phyloP scores from a whole-genome alignment of 2,888 invertebrate genomes.

The Lypha dubia region DNA sequence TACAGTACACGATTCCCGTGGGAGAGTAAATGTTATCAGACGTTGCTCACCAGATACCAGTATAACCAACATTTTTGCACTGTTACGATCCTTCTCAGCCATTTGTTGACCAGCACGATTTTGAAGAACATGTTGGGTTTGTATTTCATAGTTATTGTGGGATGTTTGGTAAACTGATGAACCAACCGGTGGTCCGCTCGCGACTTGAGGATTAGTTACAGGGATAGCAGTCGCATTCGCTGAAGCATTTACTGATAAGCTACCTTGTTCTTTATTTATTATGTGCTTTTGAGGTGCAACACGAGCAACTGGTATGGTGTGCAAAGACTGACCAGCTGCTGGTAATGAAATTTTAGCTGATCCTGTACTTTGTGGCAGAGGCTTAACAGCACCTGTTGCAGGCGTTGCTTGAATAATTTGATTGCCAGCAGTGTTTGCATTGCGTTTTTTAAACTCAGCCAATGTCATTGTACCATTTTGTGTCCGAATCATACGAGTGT shows the following conservation, averaged over 20 bases:
- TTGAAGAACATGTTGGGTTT: conserved; percentile 83
- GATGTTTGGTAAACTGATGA: conserved; percentile 82
- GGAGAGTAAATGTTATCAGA: conserved; percentile 91
- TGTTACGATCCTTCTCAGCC: conserved; percentile 83
- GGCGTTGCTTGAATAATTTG: conserved; percentile 51
- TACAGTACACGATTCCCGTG: conserved; percentile 91
- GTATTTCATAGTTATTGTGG: conserved; percentile 82
- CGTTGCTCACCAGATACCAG: conserved; percentile 91
- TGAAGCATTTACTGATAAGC: background rate
- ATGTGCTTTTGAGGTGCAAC: conserved; percentile 75
- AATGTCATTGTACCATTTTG: conserved; percentile 80
- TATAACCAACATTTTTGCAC: conserved; percentile 91
- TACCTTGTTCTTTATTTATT: conserved; percentile 57
- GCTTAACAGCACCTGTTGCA: conserved; percentile 56
- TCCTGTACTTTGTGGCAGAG: conserved; percentile 63
- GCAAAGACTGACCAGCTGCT: conserved; percentile 70
- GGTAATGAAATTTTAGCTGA: conserved; percentile 73
- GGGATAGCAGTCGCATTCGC: conserved; percentile 22
- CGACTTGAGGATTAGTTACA: conserved; percentile 31
- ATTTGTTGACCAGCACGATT: conserved; percentile 80
- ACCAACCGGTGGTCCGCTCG: conserved; percentile 58
- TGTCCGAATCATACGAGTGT: conserved; percentile 78
- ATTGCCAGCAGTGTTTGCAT: conserved; percentile 70
- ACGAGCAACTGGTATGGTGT: conserved; percentile 74
- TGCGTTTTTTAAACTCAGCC: conserved; percentile 81